phyloP scores from a whole-genome alignment of 2,888 invertebrate genomes.

The Drosophila atroscutellata region DNA sequence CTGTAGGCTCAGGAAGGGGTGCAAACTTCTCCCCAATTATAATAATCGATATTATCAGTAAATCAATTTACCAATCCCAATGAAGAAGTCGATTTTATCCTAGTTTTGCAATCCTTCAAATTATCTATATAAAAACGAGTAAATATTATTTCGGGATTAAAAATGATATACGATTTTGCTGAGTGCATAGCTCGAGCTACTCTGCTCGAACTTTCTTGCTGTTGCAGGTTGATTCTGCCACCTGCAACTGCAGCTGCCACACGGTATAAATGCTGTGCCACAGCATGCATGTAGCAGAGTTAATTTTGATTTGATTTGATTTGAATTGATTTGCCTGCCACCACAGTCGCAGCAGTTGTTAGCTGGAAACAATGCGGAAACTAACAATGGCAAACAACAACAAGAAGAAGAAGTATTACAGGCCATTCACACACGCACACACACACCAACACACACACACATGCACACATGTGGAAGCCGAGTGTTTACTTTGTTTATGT shows the following conservation, averaged over 20 bases:
- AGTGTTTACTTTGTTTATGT: background rate
- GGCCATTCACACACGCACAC: background rate
- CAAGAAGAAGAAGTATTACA: conserved; percentile 6
- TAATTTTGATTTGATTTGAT: conserved; percentile 43
- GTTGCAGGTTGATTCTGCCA: conserved; percentile 13
- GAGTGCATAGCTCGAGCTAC: background rate
- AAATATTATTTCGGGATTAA: background rate
- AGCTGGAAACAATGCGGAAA: conserved; percentile 11
- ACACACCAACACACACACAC: background rate
- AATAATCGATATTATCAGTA: background rate
- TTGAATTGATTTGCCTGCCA: background rate
- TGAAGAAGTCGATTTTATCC: background rate
- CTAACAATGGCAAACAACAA: conserved; percentile 13
- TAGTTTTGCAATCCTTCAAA: background rate
- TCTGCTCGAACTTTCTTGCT: background rate
- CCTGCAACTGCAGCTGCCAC: conserved; percentile 24
- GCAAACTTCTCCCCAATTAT: too few species aligned
- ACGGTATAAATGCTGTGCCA: conserved; percentile 22
- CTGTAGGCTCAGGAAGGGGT: too few species aligned
- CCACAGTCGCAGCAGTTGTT: conserved; percentile 8
- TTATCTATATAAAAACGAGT: background rate
- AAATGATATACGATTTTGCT: background rate
- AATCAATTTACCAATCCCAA: too few species aligned
- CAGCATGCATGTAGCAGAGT: conserved; percentile 36
- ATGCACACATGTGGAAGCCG: conserved; percentile 1